Evolutionary conservation across 2,113 vertebrate species (phyloP).

Genomic region (Alaudala cheleensis): DNA sequence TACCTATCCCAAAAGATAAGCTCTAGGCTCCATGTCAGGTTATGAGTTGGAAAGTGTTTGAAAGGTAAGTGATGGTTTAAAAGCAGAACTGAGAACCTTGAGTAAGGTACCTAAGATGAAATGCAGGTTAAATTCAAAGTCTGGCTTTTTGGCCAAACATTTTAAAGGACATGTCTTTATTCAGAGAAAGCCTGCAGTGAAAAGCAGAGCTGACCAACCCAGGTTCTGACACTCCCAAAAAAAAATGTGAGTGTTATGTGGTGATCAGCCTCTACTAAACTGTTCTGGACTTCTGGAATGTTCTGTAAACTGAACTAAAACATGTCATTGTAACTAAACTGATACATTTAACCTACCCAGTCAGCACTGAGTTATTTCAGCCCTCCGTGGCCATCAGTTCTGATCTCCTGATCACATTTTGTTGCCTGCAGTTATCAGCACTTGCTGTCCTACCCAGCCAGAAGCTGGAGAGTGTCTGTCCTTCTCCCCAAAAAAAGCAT

Average conservation of each 20-base stretch:
- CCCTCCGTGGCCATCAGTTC: neutral
- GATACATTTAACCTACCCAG: neutral
- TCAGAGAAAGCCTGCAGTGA: neutral
- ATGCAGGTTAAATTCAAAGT: neutral
- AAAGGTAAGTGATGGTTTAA: neutral
- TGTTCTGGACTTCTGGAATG: neutral
- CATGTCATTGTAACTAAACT: neutral
- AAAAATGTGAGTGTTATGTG: neutral
- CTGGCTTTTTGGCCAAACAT: neutral
- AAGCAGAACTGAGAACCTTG: neutral
- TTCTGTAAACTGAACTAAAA: neutral
- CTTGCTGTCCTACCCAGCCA: neutral
- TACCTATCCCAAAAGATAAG: neutral
- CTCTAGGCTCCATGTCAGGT: neutral
- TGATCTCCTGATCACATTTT: neutral
- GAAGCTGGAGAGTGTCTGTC: neutral
- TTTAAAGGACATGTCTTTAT: neutral
- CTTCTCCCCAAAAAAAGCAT: neutral
- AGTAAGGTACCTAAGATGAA: neutral
- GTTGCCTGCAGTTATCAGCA: neutral
- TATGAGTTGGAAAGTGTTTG: neutral
- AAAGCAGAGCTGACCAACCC: neutral
- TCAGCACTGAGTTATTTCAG: neutral
- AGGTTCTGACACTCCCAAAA: neutral
- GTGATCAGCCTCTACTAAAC: neutral